Base-by-base conservation (phyloP, 2,113 vertebrate genomes). In the Perognathus longimembris region DNA sequence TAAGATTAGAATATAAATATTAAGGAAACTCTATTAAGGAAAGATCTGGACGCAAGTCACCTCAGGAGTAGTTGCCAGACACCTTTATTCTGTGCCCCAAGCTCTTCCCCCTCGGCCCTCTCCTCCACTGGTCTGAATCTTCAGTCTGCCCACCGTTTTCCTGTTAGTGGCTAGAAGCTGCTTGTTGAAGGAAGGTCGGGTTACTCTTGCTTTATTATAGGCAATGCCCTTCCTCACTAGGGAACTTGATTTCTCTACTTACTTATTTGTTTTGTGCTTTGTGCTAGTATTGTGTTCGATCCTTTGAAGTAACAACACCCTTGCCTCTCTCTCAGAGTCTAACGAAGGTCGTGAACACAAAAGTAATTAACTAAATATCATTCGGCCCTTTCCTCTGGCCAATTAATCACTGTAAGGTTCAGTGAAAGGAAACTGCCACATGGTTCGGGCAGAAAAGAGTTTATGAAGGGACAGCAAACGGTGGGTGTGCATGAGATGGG, bases 81-180 rank as follows among this genome's bases (percentile, higher is more conserved):
- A 20, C 36, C 28, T 24, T 45, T 7, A 36, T 15, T 87, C 24
- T 17, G 15, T 2, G 2, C 0, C 12, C 2, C 24, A 17, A 1
- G 26, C n/a, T 1, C 4, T 38, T 14, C 8, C 18, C 28, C 12
- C 20, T 4, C 4, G 6, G 0, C 2, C 36, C 57, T 34, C 10
- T 40, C 1, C 83, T 7, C 0, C 9, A 36, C 42, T 36, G 14
- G 20, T 26, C 45, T 14, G 24, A 5, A 7, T 1, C 2, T 45
- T 3, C 20, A 57, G 2, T 24, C 69, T 3, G 2, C 1, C 1
- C 0, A 8, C 14, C 10, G 26, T 10, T 45, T 61, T 20, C 21
- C 34, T 17, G 22, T n/a, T 30, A 2, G 20, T 2, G 5, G 36
- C 63, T 66, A 18, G 34, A 66, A 57, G 32, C 17, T 57, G 17